Conservation (phyloP, 2,797 vertebrate genomes). For the Simalia tracyae region DNA sequence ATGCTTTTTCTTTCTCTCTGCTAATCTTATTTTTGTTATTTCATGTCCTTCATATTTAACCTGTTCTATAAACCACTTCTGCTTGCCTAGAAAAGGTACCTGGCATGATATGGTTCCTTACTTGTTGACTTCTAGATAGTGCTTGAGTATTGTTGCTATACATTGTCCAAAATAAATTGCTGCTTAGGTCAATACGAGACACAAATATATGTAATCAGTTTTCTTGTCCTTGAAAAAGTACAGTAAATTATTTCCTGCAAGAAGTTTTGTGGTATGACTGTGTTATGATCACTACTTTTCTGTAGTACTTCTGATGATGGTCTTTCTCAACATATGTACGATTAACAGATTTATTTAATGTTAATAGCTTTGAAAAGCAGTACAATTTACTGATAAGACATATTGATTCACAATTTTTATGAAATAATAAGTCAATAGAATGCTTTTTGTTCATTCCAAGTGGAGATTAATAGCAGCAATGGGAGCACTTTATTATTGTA, state of each 20-base stretch:
- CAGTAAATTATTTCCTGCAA: neutral
- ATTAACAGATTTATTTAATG: neutral
- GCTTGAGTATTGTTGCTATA: neutral
- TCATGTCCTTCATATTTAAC: constrained; percentile 14
- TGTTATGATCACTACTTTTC: neutral
- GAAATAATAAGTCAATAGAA: neutral
- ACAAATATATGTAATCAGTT: neutral
- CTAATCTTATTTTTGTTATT: neutral
- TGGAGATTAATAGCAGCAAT: neutral
- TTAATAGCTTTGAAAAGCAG: neutral
- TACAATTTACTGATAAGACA: neutral
- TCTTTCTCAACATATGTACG: neutral
- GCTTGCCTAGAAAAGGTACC: neutral
- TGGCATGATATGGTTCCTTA: neutral
- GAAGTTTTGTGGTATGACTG: neutral
- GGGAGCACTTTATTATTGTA: neutral
- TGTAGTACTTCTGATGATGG: neutral
- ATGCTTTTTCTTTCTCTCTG: neutral
- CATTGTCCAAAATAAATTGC: neutral
- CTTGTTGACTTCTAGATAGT: neutral
- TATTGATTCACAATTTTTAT: neutral
- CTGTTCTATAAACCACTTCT: neutral
- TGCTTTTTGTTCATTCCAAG: neutral
- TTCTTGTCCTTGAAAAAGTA: constrained; percentile 1
- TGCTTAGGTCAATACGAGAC: neutral